Evolutionary conservation across 2,888 invertebrate genomes (phyloP).

Genomic region (Entomobrya proxima): DNA sequence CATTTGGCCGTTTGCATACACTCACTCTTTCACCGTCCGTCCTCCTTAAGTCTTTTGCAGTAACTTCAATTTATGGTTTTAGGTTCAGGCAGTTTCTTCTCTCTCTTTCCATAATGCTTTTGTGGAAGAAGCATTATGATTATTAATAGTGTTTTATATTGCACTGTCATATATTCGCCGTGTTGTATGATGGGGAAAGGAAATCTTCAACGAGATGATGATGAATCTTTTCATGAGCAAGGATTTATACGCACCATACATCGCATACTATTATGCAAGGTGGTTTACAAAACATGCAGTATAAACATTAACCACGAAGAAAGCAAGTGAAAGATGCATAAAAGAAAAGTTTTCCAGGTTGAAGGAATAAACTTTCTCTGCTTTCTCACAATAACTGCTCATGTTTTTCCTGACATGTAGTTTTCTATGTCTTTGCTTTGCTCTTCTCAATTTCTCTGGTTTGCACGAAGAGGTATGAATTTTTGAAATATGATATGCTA

Average conservation of each 20-base stretch:
- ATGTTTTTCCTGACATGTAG: not conserved
- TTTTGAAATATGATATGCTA: constrained; percentile 2
- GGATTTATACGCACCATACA: not conserved
- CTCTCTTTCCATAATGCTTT: not conserved
- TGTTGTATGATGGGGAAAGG: not conserved
- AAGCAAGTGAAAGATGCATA: not conserved
- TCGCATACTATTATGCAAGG: not conserved
- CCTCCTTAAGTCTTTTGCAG: not conserved
- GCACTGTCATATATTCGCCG: not conserved
- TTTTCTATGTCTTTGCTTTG: not conserved
- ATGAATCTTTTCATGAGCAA: not conserved
- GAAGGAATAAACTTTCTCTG: constrained; percentile 33
- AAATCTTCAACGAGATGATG: not conserved
- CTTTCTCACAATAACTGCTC: constrained; percentile 6
- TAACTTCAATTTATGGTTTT: not conserved
- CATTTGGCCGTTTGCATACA: not conserved
- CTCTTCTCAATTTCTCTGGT: not conserved
- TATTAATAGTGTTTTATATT: not conserved
- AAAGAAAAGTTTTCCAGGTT: constrained; percentile 17
- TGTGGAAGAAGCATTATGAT: not conserved
- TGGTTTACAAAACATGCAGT: not conserved
- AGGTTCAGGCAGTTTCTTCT: not conserved
- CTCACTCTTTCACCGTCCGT: not conserved
- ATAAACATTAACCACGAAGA: not conserved
- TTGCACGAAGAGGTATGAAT: not conserved